Base-by-base conservation (phyloP, 2,888 invertebrate species). In the Meteorus cinctellus region DNA sequence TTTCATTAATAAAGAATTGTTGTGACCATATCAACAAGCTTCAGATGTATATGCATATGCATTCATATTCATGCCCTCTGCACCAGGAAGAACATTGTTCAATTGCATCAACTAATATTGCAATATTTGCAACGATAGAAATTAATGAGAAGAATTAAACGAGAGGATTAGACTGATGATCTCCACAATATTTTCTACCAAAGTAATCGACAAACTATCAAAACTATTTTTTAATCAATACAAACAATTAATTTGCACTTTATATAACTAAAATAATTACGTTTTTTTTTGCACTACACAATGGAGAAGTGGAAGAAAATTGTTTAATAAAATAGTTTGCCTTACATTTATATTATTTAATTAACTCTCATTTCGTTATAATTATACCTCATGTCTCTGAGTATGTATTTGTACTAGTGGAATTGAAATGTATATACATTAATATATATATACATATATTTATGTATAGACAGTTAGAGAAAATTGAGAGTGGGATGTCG, bases 1-100 rank as follows among this genome's bases (percentile, higher is more conserved):
- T 82, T 82, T 83, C 82, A 83, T 82, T 55, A 66, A 59, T 27
- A 45, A 70, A 65, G 45, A 75, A 75, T 19, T 19, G 8, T 19
- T 19, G 66, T 75, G 66, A 66, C 68, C 65, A 55, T 55, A 55
- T 75, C 75, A 75, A 59, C 60, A 71, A 66, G 51, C 51, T 55
- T 69, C 34, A 29, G 16, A 16, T 51, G 27, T 68, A 68, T 60
- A 60, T 60, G 29, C 19, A 60, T 27, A 60, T 60, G 29, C n/a
- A 24, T 60, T 27, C 24, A 60, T 48, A 41, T 41, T 41, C 16
- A n/a, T 48, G 48, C n/a, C 48, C 16, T n/a, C n/a, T 48, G 5
- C 6, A 48, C 48, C 48, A 48, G 48, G 48, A 48, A 48, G 48
- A 48, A 48, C n/a, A 48, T 48, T 48, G n/a, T 16, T 4, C n/a